phyloP scores from a whole-genome alignment of 1,140 invertebrate genomes.

The Elymnias hypermnestra region DNA sequence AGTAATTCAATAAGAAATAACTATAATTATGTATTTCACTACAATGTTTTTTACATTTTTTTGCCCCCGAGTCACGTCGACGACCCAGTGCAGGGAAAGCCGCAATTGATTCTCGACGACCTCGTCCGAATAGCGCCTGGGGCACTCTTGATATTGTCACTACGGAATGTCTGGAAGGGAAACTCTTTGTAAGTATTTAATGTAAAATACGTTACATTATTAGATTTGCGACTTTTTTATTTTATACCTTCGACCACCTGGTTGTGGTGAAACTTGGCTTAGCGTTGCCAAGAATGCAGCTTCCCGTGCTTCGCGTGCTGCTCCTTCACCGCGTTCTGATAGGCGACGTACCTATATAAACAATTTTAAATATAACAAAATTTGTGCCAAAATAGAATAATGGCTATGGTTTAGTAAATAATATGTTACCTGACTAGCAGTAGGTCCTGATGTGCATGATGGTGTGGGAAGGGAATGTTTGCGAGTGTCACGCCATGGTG shows the following conservation, averaged over 20 bases:
- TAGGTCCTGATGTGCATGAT: conserved; percentile 88
- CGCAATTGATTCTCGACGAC: conserved; percentile 86
- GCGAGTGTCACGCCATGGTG: conserved; percentile 84
- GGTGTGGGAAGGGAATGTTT: conserved; percentile 90
- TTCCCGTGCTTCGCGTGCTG: conserved; percentile 81
- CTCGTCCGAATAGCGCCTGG: conserved; percentile 83
- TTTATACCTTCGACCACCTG: conserved; percentile 79
- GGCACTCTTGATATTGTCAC: conserved; percentile 89
- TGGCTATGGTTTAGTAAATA: no score
- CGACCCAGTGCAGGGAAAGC: conserved; percentile 79
- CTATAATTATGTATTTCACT: no score
- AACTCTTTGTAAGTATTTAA: not conserved
- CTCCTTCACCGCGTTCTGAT: conserved; percentile 85
- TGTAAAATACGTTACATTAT: not conserved
- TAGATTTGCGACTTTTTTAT: not conserved
- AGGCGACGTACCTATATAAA: conserved; percentile 81
- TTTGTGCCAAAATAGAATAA: no score
- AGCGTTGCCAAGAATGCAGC: conserved; percentile 88
- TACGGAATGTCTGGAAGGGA: conserved; percentile 82
- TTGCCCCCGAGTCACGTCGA: conserved; percentile 54
- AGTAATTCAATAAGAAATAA: no score
- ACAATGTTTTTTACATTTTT: conserved; percentile 55
- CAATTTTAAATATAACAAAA: no score
- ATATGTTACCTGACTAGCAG: conserved; percentile 89
- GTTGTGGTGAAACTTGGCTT: conserved; percentile 82